A percentile compares a stretch with the other conserved stretches of the same genome.
Conservation (phyloP, 2,888 invertebrate species). For the Noctua janthe region DNA sequence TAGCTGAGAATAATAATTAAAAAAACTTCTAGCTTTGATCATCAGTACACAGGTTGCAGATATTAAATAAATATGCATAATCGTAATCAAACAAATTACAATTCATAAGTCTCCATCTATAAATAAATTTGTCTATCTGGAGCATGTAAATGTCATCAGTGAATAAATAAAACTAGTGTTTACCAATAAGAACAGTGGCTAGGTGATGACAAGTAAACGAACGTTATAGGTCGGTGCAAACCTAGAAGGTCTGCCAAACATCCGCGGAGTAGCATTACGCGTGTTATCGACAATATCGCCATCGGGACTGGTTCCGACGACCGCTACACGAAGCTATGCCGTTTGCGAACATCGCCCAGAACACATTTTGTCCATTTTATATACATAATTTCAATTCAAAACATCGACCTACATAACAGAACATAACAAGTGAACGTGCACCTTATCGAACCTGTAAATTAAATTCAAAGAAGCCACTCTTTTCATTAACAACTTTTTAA, state of each 20-base stretch:
- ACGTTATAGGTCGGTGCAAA: constrained; percentile 36
- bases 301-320: constrained; percentile 65
- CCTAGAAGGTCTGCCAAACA: constrained; percentile 70
- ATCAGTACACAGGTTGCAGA: neutral
- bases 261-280: constrained; percentile 54
- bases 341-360: constrained; percentile 59
- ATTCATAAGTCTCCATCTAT: constrained; percentile 35
- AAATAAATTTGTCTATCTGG: constrained; percentile 32
- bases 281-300: constrained; percentile 63
- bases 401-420: constrained; percentile 55
- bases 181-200: constrained; percentile 28
- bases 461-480: constrained; percentile 56
- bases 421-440: constrained; percentile 49
- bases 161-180: constrained; percentile 33
- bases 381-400: constrained; percentile 49
- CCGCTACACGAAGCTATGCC: constrained; percentile 63
- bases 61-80: constrained; percentile 6
- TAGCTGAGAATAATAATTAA: neutral
- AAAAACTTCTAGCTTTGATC: neutral
- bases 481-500: constrained; percentile 55
- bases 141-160: constrained; percentile 46
- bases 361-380: constrained; percentile 61
- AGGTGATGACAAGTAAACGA: constrained; percentile 19
- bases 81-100: constrained; percentile 28
- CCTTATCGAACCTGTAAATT: constrained; percentile 54